Evolutionary conservation across 2,797 vertebrate genomes (phyloP), one percentile per base, ranked within the genome.

Genomic region (Serranus cabrilla): DNA sequence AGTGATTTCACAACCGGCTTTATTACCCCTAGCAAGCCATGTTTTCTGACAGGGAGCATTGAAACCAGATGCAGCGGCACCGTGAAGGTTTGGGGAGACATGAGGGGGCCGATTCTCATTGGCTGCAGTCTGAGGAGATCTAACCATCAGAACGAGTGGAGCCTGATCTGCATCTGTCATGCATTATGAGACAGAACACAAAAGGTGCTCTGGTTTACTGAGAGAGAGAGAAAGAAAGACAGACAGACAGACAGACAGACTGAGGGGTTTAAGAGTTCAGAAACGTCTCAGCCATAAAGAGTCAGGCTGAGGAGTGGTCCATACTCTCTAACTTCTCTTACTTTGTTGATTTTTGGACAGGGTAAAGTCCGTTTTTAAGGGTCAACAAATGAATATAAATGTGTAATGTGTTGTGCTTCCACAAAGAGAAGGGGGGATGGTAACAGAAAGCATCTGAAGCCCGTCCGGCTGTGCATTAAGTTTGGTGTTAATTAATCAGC

Each of bases 81-180:
- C 58, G 71, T 73, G 65, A 72, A 74, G 82, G 69, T 79, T 78
- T 78, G 73, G 39, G 71, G 82, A 67, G 81, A 81, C 54, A 76
- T 81, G 84, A 88, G 80, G 66, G 81, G 78, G 76, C 69, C 40
- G 70, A 81, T 76, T 86, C 82, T 87, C 61, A 89, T 89, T 89
- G 89, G 86, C 86, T 86, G 63, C 71, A 65, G 86, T 73, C 68
- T 55, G 80, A 71, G 71, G 84, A 73, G 81, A 89, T 86, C 78
- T 69, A 81, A 80, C 73, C 85, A 82, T 91, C 85, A 87, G 86
- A 82, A 70, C n/a, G 61, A 88, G 81, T 43, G 8, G 62, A 71
- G 72, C 52, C 85, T 71, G 88, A 86, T 79, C 79, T 85, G 81
- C 92, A 94, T 93, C 93, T 94, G 92, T 83, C 87, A 87, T 43